Evolutionary conservation across 2,113 vertebrate species (phyloP), one percentile per base, ranked within the genome.

Genomic region (Pholis gunnellus): DNA sequence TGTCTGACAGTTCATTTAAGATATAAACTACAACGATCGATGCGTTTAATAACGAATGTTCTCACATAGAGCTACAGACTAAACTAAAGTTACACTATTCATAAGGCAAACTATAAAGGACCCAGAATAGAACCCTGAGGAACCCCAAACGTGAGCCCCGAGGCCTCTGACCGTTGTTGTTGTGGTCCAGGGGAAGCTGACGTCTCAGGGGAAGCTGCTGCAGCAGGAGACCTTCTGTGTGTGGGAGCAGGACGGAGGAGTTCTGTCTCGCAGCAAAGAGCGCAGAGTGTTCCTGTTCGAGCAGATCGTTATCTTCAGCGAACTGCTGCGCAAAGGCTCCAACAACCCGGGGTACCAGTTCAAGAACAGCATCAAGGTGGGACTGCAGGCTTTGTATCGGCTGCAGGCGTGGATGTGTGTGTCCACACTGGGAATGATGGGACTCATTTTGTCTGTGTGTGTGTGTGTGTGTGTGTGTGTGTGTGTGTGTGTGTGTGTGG

Each of bases 171-270:
- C 52, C n/a, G 11, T 5, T 56, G 4, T 56, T 2, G 13, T n/a
- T 25, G 20, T 14, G 8, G 14, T 52, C 56, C 92, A 99, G 98
- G 98, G 98, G 69, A 99, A 99, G 82, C 88, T 99, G 93, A 98
- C 97, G 0, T 97, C 97, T 74, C 98, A 99, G 92, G 98, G 98
- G 61, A 99, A 99, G 94, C 96, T 99, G 78, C 95, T 99, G 81
- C 98, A 99, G 94, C 98, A 99, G 95, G 98, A 99, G 91, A 99
- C 98, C 0, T 99, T 99, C 95, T 99, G 97, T 0, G 98, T 99
- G 29, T 97, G 95, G 0, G 98, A 99, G 94, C 97, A 98, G 93
- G 98, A 99, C 11, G 95, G 97, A 0, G 96, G 98, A 1, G 94
- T 97, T 71, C 89, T 98, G 71, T 98, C 98, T 31, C 97, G 98